phyloP scores from a whole-genome alignment of 2,797 vertebrate species.

The Yasuhikotakia modesta region DNA sequence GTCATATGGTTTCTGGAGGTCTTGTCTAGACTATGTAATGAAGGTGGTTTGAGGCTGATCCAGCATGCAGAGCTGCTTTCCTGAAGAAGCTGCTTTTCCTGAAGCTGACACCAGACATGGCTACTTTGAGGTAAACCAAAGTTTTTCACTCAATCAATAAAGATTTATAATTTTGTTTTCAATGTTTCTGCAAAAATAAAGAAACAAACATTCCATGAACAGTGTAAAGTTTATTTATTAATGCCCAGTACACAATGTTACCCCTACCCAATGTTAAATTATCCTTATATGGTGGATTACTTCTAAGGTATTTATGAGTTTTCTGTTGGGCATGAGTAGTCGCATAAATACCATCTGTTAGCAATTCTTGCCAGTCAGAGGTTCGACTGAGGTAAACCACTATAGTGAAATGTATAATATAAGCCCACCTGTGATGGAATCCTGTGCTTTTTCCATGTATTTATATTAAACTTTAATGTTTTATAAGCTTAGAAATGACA shows the following conservation, averaged over 20 bases:
- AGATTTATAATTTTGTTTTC: slow-evolving; percentile 41
- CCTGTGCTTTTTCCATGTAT: slow-evolving; percentile 36
- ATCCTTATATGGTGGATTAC: background rate
- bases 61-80: slow-evolving; percentile 43
- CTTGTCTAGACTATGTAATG: slow-evolving; percentile 73
- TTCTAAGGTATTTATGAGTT: slow-evolving; percentile 38
- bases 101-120: slow-evolving; percentile 43
- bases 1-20: slow-evolving; percentile 64
- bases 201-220: background rate
- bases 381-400: slow-evolving; percentile 75
- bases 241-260: background rate
- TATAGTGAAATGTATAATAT: slow-evolving; percentile 70
- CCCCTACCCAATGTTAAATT: too few relatives aligned
- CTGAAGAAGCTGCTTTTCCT: slow-evolving; percentile 45
- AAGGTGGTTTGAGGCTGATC: slow-evolving; percentile 68
- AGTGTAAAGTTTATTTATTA: background rate
- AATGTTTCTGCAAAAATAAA: slow-evolving; percentile 1
- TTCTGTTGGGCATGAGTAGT: slow-evolving; percentile 9
- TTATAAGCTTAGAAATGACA: slow-evolving; percentile 44
- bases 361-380: slow-evolving; percentile 71
- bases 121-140: slow-evolving; percentile 55
- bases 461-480: slow-evolving; percentile 32
- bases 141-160: slow-evolving; percentile 34
- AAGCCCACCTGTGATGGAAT: slow-evolving; percentile 72
- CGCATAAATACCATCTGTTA: slow-evolving; percentile 70